These are phyloP conservation scores for Xestoiulus laeticollis DNA, from an alignment of 2,888 invertebrate genomes.

Conservation along the genomic window DNA sequence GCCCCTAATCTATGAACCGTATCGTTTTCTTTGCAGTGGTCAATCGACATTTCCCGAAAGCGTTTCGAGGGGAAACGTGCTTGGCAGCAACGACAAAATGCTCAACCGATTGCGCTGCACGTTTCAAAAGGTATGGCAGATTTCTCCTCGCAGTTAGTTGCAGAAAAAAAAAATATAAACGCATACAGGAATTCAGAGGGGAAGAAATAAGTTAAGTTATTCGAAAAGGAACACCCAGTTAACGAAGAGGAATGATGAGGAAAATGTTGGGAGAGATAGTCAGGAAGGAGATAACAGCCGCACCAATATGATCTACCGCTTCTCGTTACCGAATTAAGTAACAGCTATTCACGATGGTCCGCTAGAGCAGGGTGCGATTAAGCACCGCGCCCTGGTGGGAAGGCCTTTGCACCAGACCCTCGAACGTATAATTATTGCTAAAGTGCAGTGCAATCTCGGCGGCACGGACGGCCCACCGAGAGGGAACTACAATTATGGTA, in stretches of 20 bases:
- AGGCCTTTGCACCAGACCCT: neutral
- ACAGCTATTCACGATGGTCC: neutral
- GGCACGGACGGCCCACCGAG: neutral
- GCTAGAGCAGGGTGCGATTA: neutral
- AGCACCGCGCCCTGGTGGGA: neutral
- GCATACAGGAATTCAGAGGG: neutral
- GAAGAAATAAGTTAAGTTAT: neutral
- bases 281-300: neutral
- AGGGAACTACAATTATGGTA: slow-evolving; percentile 26
- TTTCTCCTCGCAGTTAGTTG: neutral
- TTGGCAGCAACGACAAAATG: neutral
- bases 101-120: neutral
- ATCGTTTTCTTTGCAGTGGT: neutral
- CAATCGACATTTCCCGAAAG: neutral
- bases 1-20: neutral
- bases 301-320: neutral
- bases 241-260: neutral
- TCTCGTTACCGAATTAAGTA: neutral
- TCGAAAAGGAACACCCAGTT: slow-evolving; percentile 10
- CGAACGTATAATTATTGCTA: slow-evolving; percentile 19
- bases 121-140: neutral
- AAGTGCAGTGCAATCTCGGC: slow-evolving; percentile 4
- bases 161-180: neutral
- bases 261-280: neutral
- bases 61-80: neutral